Base-by-base conservation (phyloP, 2,113 vertebrate genomes). In the Lamprologus sp. region DNA sequence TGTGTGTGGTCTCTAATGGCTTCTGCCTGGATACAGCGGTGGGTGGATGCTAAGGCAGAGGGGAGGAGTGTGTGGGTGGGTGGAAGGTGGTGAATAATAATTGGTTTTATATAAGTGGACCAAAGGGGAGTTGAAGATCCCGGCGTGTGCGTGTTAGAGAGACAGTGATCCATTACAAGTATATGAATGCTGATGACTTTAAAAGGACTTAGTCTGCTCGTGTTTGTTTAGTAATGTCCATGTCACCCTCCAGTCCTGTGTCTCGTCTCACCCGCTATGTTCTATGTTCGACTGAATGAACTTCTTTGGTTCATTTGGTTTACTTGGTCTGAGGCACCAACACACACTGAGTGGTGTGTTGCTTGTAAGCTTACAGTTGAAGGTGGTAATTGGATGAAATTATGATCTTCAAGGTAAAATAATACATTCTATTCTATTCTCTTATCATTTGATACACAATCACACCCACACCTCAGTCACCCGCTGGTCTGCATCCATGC, bases 11-110 rank as follows among this genome's bases (percentile, higher is more conserved):
- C 70, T 92, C 17, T 26, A 55, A 42, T 68, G 84, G 26, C 13
- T 87, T 88, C 81, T 91, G 87, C 88, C 90, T 84, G 70, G 90
- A 89, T 82, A 90, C 82, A 90, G 90, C 3, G 33, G 79, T 13
- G 47, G 81, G 23, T 7, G 79, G 19, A 14, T 70, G 47, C 65
- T 7, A 9, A 31, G 35, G 55, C 2, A 7, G 56, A 7, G 35
- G 42, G 60, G 7, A 10, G 56, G 23, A 19, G 77, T 13, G 55
- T 40, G 79, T 31, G 77, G 15, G 31, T 65, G 87, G 56, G 35
- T 28, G 79, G 42, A 63, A 56, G 37, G 21, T 4, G 35, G 82
- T 47, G 35, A 68, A 51, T 40, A 17, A 81, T 87, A 82, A 92
- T 92, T 92, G 89, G 65, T 58, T 91, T 75, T 83, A 23, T 77